phyloP scores from a whole-genome alignment of 2,888 invertebrate genomes.

The Cataglyphis livida region DNA sequence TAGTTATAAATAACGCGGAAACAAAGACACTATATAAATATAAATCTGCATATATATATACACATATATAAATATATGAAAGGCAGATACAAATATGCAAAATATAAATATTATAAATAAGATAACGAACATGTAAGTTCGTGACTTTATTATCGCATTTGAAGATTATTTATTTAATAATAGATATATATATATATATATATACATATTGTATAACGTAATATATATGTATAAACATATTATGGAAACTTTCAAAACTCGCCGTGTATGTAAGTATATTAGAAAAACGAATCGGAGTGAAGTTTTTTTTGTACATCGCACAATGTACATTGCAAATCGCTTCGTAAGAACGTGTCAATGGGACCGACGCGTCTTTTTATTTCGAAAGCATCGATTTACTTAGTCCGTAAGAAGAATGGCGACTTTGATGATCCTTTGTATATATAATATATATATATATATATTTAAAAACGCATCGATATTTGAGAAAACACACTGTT shows the following conservation, averaged over 20 bases:
- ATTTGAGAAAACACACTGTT: slow-evolving; percentile 61
- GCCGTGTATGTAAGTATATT: slow-evolving; percentile 70
- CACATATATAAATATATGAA: slow-evolving; percentile 75
- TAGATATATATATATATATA: slow-evolving; percentile 68
- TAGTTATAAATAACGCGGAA: slow-evolving; percentile 77
- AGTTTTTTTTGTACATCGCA: slow-evolving; percentile 76
- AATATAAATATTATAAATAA: slow-evolving; percentile 78
- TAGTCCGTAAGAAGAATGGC: slow-evolving; percentile 34
- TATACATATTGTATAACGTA: slow-evolving; percentile 70
- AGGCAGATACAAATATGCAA: slow-evolving; percentile 73
- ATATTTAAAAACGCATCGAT: slow-evolving; percentile 70
- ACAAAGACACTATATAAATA: slow-evolving; percentile 71
- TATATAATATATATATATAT: slow-evolving; percentile 56
- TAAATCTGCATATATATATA: slow-evolving; percentile 69
- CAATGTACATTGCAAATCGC: slow-evolving; percentile 46
- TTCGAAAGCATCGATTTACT: slow-evolving; percentile 32
- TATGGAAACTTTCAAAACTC: slow-evolving; percentile 64
- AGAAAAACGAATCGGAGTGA: slow-evolving; percentile 35
- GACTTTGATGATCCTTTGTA: slow-evolving; percentile 65
- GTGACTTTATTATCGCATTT: slow-evolving; percentile 84
- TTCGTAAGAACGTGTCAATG: slow-evolving; percentile 48
- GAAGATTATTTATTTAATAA: slow-evolving; percentile 85
- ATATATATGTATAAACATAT: slow-evolving; percentile 68
- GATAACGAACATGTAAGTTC: slow-evolving; percentile 73
- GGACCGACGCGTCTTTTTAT: slow-evolving; percentile 42